Percentiles rank a stretch among this genome's conserved stretches.
Evolutionary conservation across 2,888 invertebrate species (phyloP).

Genomic region (Mimas tiliae): DNA sequence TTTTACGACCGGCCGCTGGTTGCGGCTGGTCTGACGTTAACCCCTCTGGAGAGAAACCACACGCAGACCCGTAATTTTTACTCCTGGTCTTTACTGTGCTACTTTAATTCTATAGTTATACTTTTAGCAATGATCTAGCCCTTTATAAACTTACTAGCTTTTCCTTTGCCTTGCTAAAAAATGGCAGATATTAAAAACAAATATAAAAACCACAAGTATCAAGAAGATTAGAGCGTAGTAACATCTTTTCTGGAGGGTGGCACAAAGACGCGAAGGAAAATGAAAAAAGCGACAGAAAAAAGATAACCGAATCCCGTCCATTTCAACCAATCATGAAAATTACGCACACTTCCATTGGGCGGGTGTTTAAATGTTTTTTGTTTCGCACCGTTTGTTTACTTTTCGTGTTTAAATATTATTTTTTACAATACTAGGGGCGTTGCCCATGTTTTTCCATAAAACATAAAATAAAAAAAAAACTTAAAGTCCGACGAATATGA

Average conservation of each 20-base stretch:
- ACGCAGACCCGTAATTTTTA: too few relatives aligned
- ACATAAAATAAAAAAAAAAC: too few relatives aligned
- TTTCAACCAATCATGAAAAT: slow-evolving; percentile 79
- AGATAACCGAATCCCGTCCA: slow-evolving; percentile 66
- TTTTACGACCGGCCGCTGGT: too few relatives aligned
- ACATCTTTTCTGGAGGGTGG: slow-evolving; percentile 78
- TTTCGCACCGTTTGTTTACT: not conserved
- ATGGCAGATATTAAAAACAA: not conserved
- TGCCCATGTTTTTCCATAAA: too few relatives aligned
- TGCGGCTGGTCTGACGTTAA: too few relatives aligned
- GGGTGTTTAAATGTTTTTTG: slow-evolving; percentile 6
- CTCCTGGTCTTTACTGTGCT: too few relatives aligned
- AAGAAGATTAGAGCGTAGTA: slow-evolving; percentile 45
- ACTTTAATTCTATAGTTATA: too few relatives aligned
- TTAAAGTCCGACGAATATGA: too few relatives aligned
- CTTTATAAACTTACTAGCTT: too few relatives aligned
- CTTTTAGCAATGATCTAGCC: too few relatives aligned
- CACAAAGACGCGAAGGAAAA: slow-evolving; percentile 74
- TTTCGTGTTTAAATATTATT: not conserved
- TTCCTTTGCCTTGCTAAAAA: too few relatives aligned
- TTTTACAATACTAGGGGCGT: not conserved
- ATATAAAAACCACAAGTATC: slow-evolving; percentile 51
- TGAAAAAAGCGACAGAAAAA: slow-evolving; percentile 70
- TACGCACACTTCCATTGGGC: slow-evolving; percentile 48
- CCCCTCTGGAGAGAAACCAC: too few relatives aligned